Conservation (phyloP, 2,888 invertebrate genomes). For the Dysmachus trigonus region DNA sequence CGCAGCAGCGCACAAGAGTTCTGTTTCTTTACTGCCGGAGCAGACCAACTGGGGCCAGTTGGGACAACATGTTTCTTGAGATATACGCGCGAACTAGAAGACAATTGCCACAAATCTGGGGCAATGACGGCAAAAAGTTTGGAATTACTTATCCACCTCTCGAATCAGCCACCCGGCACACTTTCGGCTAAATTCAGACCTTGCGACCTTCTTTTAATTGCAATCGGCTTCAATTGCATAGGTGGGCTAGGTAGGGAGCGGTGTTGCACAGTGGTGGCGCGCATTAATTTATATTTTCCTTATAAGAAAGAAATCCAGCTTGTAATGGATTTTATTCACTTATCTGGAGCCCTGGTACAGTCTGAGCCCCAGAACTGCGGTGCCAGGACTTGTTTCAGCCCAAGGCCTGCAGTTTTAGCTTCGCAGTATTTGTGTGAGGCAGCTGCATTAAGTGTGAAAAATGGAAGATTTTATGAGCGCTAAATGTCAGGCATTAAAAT, state of each 20-base stretch:
- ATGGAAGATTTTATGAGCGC: neutral
- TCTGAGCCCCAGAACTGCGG: neutral
- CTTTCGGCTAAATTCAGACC: neutral
- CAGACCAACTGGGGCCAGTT: neutral
- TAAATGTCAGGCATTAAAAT: neutral
- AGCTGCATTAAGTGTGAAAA: neutral
- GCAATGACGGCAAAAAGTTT: conserved; percentile 13
- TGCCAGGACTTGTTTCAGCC: neutral
- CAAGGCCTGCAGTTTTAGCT: neutral
- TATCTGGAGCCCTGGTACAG: neutral
- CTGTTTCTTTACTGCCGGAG: neutral
- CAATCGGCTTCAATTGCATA: neutral
- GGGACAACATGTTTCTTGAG: neutral
- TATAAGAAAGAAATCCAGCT: neutral
- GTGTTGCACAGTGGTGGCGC: neutral
- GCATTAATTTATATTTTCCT: neutral
- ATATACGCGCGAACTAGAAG: conserved; percentile 1
- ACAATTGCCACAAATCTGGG: conserved; percentile 30
- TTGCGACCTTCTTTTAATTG: conserved; percentile 7
- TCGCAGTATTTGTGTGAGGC: neutral
- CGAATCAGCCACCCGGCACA: conserved; percentile 4
- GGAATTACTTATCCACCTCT: neutral
- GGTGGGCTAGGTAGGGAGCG: neutral
- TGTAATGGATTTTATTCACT: neutral
- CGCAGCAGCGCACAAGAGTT: neutral